Percentiles rank a stretch among this genome's conserved stretches.
Evolutionary conservation across 1,140 invertebrate genomes (phyloP).

Genomic region (Cydia strobilella): DNA sequence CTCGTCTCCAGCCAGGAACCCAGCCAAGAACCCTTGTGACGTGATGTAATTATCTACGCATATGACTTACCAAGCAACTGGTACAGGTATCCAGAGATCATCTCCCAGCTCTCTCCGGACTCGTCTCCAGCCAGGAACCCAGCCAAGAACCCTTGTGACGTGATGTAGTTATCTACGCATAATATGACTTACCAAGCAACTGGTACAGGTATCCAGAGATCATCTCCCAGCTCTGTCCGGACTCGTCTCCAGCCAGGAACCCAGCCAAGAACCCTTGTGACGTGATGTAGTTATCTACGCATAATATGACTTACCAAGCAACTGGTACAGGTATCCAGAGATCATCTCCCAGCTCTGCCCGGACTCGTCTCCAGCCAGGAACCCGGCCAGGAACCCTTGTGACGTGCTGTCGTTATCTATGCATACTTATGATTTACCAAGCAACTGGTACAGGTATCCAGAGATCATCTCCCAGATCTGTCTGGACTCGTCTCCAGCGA

Average conservation of each 20-base stretch:
- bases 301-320: slow-evolving; percentile 66
- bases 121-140: slow-evolving; percentile 91
- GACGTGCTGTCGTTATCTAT: too few species aligned
- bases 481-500: slow-evolving; percentile 93
- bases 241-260: slow-evolving; percentile 91
- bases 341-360: slow-evolving; percentile 97
- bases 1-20: slow-evolving; percentile 91
- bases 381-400: too few species aligned
- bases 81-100: slow-evolving; percentile 98
- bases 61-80: slow-evolving; percentile 88
- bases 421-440: too few species aligned
- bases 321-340: slow-evolving; percentile 97
- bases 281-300: slow-evolving; percentile 85
- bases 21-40: slow-evolving; percentile 93
- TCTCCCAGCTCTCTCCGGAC: slow-evolving; percentile 94
- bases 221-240: slow-evolving; percentile 95
- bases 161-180: slow-evolving; percentile 85
- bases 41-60: slow-evolving; percentile 83
- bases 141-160: slow-evolving; percentile 93
- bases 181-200: too few species aligned
- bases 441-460: slow-evolving; percentile 93
- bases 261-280: slow-evolving; percentile 93
- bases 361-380: slow-evolving; percentile 82
- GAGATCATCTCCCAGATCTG: slow-evolving; percentile 98
- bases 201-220: slow-evolving; percentile 99